These are phyloP conservation scores for Drosophila hydei DNA, from an alignment of 1,140 invertebrate genomes.

Conservation along the genomic window DNA sequence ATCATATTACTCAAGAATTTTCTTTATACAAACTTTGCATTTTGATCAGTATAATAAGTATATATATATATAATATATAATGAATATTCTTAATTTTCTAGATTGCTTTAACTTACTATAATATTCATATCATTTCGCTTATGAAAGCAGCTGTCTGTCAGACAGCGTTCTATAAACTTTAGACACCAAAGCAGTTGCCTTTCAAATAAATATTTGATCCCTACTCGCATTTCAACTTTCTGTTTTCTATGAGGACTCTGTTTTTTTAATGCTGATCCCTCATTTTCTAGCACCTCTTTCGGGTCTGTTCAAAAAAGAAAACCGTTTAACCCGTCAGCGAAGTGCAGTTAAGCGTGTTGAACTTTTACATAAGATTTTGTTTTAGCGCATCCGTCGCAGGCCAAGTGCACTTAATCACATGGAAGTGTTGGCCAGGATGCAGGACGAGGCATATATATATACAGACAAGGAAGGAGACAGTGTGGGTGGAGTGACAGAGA, in stretches of 20 bases:
- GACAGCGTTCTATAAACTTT: neutral
- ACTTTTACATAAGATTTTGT: slow-evolving; percentile 53
- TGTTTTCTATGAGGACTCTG: neutral
- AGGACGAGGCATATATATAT: neutral
- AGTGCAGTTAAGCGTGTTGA: slow-evolving; percentile 63
- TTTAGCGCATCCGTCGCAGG: slow-evolving; percentile 44
- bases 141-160: too few relatives aligned
- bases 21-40: too few relatives aligned
- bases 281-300: neutral
- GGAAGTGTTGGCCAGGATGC: slow-evolving; percentile 37
- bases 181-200: neutral
- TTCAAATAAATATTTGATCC: too few relatives aligned
- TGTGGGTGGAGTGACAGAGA: neutral
- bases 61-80: too few relatives aligned
- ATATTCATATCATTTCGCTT: too few relatives aligned
- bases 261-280: neutral
- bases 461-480: too few relatives aligned
- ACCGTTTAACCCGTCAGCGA: slow-evolving; percentile 59
- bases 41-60: too few relatives aligned
- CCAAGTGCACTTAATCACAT: slow-evolving; percentile 78
- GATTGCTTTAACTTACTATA: too few relatives aligned
- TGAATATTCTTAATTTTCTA: too few relatives aligned
- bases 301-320: slow-evolving; percentile 18
- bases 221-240: neutral
- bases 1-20: too few relatives aligned